Conservation (phyloP, 2,797 vertebrate species). For the Falco naumanni region DNA sequence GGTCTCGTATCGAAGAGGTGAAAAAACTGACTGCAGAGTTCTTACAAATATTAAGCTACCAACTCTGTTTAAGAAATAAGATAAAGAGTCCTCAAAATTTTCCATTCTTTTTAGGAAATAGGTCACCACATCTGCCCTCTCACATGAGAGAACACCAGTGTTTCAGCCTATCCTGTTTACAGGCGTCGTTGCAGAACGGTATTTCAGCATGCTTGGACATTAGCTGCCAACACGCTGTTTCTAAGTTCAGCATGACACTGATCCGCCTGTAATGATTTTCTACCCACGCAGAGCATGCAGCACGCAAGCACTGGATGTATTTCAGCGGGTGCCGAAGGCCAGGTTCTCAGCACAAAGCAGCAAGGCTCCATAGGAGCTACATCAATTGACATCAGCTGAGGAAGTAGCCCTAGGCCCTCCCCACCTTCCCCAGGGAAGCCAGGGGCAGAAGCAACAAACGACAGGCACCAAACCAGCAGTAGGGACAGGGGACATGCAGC, state of each 20-base stretch:
- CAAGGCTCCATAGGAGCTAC: slow-evolving; percentile 54
- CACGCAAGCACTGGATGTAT: neutral
- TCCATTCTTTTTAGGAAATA: neutral
- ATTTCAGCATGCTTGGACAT: neutral
- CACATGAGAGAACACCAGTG: neutral
- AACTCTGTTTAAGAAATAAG: neutral
- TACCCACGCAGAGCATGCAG: slow-evolving; percentile 42
- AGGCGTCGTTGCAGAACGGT: neutral
- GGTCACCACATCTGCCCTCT: rapidly evolving
- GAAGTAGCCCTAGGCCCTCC: neutral
- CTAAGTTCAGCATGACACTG: neutral
- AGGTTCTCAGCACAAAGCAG: neutral
- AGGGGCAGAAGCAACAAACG: rapidly evolving
- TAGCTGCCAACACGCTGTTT: neutral
- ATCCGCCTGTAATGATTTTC: neutral
- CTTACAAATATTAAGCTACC: neutral
- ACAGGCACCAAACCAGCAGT: rapidly evolving
- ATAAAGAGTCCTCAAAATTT: neutral
- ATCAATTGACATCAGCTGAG: neutral
- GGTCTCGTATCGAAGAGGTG: neutral
- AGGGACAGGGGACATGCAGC: neutral
- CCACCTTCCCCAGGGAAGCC: neutral
- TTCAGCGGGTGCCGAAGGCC: neutral
- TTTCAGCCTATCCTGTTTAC: neutral
- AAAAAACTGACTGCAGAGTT: neutral